Conservation (phyloP, 1,140 invertebrate species). For the Lordiphosa clarofinis region DNA sequence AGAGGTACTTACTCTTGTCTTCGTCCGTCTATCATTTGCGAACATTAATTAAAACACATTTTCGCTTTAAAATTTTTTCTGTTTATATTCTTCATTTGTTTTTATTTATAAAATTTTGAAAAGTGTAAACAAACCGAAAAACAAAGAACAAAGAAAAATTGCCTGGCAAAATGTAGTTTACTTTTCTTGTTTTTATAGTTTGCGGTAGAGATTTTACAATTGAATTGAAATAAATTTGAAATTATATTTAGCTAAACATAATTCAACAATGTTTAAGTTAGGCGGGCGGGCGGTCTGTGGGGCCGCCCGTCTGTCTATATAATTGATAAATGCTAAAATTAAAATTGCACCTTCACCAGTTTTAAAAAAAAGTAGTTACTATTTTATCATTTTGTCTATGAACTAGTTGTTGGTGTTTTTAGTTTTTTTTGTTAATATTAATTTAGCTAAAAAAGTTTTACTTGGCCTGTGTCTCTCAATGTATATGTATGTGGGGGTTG, state of each 20-base stretch:
- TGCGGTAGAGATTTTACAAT: conserved; percentile 49
- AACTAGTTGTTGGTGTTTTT: conserved; percentile 25
- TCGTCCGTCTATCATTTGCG: too few species aligned
- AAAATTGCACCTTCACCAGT: conserved; percentile 74
- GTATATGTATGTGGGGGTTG: conserved; percentile 20
- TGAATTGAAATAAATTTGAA: conserved; percentile 42
- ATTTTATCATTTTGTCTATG: conserved; percentile 52
- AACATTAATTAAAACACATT: too few species aligned
- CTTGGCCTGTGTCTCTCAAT: conserved; percentile 54
- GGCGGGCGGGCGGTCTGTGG: conserved; percentile 12
- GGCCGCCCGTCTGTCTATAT: conserved; percentile 25
- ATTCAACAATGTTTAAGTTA: conserved; percentile 43
- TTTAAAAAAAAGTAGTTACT: conserved; percentile 60
- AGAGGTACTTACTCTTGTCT: too few species aligned
- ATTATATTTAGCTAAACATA: conserved; percentile 70
- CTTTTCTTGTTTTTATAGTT: conserved; percentile 19
- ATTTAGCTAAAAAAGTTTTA: conserved; percentile 75
- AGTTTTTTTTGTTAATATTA: conserved; percentile 48
- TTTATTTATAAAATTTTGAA: conserved; percentile 74
- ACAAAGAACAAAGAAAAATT: conserved; percentile 46
- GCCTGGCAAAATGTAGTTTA: conserved; percentile 31
- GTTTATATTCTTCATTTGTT: conserved; percentile 38
- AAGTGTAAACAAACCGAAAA: conserved; percentile 69
- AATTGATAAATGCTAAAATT: conserved; percentile 59
- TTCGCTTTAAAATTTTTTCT: not conserved